Conservation (phyloP, 2,113 vertebrate genomes). For the Cyrtonyx montezumae region DNA sequence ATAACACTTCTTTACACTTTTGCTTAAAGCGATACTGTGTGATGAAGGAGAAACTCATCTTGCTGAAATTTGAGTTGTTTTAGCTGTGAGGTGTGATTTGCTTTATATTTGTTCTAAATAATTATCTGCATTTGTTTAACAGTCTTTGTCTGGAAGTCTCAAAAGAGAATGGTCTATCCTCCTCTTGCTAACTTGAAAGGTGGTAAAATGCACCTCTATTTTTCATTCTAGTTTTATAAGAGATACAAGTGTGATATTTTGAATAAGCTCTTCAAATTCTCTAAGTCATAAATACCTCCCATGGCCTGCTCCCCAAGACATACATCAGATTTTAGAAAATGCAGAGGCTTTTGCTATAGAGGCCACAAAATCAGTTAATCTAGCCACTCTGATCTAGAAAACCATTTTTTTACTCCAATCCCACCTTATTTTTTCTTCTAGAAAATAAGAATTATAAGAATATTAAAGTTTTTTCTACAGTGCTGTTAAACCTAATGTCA, state of each 20-base stretch:
- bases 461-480: neutral
- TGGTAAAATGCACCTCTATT: neutral
- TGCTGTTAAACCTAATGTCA: neutral
- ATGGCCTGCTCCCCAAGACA: accelerated
- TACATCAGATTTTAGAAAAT: neutral
- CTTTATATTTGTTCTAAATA: neutral
- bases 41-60: neutral
- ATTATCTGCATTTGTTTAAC: neutral
- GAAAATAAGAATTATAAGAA: neutral
- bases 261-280: neutral
- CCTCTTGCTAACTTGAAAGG: neutral
- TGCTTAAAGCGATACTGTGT: neutral
- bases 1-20: neutral
- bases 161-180: neutral
- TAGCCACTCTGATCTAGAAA: neutral
- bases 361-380: neutral
- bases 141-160: neutral
- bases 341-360: neutral
- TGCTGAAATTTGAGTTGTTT: neutral
- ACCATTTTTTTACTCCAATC: neutral
- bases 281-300: neutral
- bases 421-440: neutral
- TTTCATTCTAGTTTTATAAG: neutral
- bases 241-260: neutral
- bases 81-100: neutral